Evolutionary conservation across 2,113 vertebrate species (phyloP), one percentile per base, ranked within the genome.

Genomic region (Austrofundulus limnaeus): DNA sequence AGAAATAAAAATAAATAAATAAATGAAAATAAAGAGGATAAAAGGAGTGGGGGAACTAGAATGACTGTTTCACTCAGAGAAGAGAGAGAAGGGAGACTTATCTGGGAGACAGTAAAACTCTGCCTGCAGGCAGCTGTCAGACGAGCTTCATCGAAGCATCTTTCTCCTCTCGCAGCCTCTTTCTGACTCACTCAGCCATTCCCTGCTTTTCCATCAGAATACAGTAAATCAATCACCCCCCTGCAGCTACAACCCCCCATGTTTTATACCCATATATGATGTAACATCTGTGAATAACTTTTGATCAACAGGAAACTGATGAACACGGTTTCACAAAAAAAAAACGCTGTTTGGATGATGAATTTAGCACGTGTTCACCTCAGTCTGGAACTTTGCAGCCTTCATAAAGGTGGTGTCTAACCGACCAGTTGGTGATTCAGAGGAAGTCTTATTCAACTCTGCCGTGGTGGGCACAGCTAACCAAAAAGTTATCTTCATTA

Each of bases 41-140:
- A 71, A 20, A 21, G 50, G 42, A 51, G 43, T 11, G 13, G 6
- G 47, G 31, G 31, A 51, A 63, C 25, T 43, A 60, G 50, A 62
- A 50, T 23, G 64, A 75, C 21, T 66, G 34, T 61, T 60, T 69
- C n/a, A 24, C 69, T 67, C 5, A 10, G 49, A 53, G 59, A 66
- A 73, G 43, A 47, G 34, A 47, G 23, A 49, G 31, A 5, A 8
- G n/a, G 25, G 34, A 63, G 75, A 79, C 23, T 67, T 11, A 5
- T 51, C 76, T 45, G 54, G 37, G 66, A 75, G 73, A 66, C 77
- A 45, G 65, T 77, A 66, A 81, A 84, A 82, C 67, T 48, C 39
- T 59, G 77, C 83, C 81, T 83, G 69, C 54, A 73, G 78, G 87
- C 79, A 69, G 70, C 81, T 87, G 81, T 83, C 87, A 85, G 71